Evolutionary conservation across 2,113 vertebrate genomes (phyloP), one percentile per base, ranked within the genome.

Genomic region (Catharus bicknelli): DNA sequence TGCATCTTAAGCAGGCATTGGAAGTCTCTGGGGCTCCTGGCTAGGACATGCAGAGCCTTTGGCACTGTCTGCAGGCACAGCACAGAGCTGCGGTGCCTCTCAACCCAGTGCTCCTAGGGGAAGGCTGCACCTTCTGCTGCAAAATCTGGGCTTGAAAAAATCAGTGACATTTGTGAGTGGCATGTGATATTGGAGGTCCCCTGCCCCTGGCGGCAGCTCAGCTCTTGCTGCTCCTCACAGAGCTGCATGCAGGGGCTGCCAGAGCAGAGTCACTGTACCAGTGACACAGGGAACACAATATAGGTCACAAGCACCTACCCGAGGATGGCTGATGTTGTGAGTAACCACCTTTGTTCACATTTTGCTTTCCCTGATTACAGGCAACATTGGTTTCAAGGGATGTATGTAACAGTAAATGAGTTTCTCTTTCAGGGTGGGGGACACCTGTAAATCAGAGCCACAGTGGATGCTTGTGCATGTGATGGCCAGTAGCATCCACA

Each of bases 181-280:
- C 67, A 20, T 2, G 50, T 1, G 2, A 27, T 0, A 0, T 7
- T 2, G 2, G 45, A 69, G 64, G 9, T 30, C 15, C 50, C 48
- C 55, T 5, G 0, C 29, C 50, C 36, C 54, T 34, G 17, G 54
- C 32, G 42, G 42, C 38, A 36, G 53, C 63, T 89, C 40, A 50
- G 50, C n/a, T 40, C 43, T 67, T 3, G 1, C 38, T 67, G 47
- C 22, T 83, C 30, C 17, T 55, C 29, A 21, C 15, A 48, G 80
- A 55, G 40, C 61, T 50, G 73, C 34, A 10, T 0, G 0, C 11
- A 15, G 57, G 9, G 19, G 50, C 62, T 61, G 51, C 55, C 15
- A 38, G 40, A 75, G 43, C 50, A 48, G 43, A 66, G 34, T n/a
- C 55, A 43, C n/a, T 40, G 47, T 47, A 26, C 62, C n/a, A 9